These are phyloP conservation scores for Halocynthia aurantium DNA, from an alignment of 23 tunicate genomes.

Conservation along the genomic window DNA sequence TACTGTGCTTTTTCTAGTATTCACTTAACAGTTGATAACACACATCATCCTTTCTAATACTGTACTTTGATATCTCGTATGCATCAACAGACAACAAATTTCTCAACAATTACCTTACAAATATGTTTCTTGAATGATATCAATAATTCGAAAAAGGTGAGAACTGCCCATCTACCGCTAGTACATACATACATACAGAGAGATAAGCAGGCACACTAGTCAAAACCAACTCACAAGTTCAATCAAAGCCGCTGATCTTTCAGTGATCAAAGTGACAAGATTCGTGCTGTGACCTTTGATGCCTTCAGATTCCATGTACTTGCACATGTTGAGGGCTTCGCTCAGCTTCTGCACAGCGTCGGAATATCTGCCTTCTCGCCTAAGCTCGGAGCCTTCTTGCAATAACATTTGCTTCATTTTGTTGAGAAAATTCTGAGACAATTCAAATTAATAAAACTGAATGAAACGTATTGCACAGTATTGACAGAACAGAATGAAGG, in stretches of 20 bases:
- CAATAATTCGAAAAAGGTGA: too few relatives aligned
- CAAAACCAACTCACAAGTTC: constrained; percentile 29
- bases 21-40: too few relatives aligned
- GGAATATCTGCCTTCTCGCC: constrained; percentile 30
- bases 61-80: too few relatives aligned
- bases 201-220: too few relatives aligned
- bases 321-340: constrained; percentile 82
- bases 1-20: too few relatives aligned
- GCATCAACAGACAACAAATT: too few relatives aligned
- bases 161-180: too few relatives aligned
- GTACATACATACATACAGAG: too few relatives aligned
- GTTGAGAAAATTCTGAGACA: constrained; percentile 61
- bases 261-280: constrained; percentile 55
- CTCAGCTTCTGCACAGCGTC: constrained; percentile 63
- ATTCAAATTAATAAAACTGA: not conserved
- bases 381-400: constrained; percentile 63
- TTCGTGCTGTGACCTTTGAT: constrained; percentile 60
- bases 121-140: too few relatives aligned
- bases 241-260: constrained; percentile 49
- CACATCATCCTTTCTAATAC: too few relatives aligned
- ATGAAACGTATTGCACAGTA: not conserved
- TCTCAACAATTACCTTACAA: too few relatives aligned
- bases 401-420: constrained; percentile 83
- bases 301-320: constrained; percentile 71
- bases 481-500: not conserved